Evolutionary conservation across 2,113 vertebrate species (phyloP).

Genomic region (Equus quagga): DNA sequence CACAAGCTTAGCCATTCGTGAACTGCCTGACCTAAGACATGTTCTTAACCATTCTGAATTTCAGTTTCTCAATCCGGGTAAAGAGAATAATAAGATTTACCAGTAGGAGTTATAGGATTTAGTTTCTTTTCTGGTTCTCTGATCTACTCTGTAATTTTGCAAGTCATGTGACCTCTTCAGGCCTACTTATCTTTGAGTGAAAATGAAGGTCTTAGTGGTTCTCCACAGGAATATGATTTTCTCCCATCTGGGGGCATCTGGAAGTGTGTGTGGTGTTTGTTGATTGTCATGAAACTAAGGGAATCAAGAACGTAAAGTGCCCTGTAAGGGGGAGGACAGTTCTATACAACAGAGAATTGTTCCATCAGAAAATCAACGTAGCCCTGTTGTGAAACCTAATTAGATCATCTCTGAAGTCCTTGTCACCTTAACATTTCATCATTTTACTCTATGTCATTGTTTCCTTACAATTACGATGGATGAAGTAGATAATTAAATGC

Average conservation of each 20-base stretch:
- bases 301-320: neutral
- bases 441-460: neutral
- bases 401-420: neutral
- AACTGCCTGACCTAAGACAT: neutral
- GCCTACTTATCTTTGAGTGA: neutral
- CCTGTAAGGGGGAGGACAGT: neutral
- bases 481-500: neutral
- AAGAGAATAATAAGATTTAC: neutral
- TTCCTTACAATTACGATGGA: neutral
- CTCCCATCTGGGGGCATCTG: neutral
- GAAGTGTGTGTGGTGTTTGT: neutral
- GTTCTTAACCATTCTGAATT: neutral
- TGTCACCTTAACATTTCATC: neutral
- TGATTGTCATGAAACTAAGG: neutral
- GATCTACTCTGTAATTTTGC: neutral
- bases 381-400: neutral
- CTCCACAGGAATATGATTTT: neutral
- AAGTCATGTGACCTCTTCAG: neutral
- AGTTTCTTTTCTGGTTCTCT: neutral
- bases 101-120: neutral
- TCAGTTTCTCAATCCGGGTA: neutral
- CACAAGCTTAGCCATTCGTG: neutral
- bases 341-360: neutral
- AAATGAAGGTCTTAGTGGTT: neutral
- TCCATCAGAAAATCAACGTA: neutral